phyloP scores from a whole-genome alignment of 2,888 invertebrate genomes.

The Omphaloscelis lunosa region DNA sequence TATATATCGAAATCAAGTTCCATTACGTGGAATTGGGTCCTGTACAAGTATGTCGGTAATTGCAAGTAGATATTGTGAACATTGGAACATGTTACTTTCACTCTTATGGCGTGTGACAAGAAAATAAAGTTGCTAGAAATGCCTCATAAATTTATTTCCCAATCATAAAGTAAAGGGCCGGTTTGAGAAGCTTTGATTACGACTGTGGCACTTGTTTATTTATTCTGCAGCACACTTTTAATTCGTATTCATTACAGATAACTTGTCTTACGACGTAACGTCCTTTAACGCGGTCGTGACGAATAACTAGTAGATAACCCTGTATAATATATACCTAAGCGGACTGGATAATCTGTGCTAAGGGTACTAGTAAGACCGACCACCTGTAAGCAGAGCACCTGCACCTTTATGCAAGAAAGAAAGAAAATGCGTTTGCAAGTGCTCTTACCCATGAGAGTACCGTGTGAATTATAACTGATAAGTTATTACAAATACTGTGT shows the following conservation, averaged over 20 bases:
- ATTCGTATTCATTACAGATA: not conserved
- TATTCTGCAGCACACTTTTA: not conserved
- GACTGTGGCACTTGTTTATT: not conserved
- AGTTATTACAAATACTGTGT: no score
- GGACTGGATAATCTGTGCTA: not conserved
- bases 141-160: slow-evolving; percentile 37
- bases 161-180: slow-evolving; percentile 48
- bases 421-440: not conserved
- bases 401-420: not conserved
- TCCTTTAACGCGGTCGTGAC: not conserved
- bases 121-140: slow-evolving; percentile 67
- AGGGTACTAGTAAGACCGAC: no score
- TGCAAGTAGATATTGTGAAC: slow-evolving; percentile 70
- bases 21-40: slow-evolving; percentile 73
- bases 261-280: not conserved
- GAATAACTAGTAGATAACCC: no score
- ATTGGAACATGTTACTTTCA: slow-evolving; percentile 80
- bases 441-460: not conserved
- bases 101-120: slow-evolving; percentile 71
- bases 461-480: no score
- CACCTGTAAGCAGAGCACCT: not conserved
- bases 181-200: slow-evolving; percentile 6
- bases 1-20: slow-evolving; percentile 66
- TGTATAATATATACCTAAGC: not conserved
- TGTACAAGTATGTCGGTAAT: slow-evolving; percentile 67